These are phyloP conservation scores for Oryzias javanicus DNA, from an alignment of 2,113 vertebrate genomes.

Conservation along the genomic window DNA sequence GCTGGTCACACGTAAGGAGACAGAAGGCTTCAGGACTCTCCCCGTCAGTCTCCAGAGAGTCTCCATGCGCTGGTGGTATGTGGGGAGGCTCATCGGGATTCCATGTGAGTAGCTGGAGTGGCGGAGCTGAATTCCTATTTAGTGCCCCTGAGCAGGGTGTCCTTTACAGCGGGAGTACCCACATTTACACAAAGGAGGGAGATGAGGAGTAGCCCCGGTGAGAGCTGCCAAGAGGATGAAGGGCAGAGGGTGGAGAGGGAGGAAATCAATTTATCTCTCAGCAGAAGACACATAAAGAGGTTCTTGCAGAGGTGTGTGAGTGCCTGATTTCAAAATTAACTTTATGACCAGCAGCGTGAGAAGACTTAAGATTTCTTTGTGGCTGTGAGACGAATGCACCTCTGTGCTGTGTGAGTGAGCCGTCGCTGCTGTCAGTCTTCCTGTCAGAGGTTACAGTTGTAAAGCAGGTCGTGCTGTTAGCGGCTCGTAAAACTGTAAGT, in stretches of 20 bases:
- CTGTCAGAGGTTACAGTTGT: constrained; percentile 20
- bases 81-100: constrained; percentile 32
- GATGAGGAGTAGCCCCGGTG: constrained; percentile 42
- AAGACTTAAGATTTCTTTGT: constrained; percentile 8
- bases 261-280: constrained; percentile 40
- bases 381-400: background rate
- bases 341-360: background rate
- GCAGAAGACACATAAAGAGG: constrained; percentile 7
- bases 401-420: constrained; percentile 27
- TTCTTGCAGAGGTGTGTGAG: background rate
- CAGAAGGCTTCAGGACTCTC: background rate
- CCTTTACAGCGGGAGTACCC: constrained; percentile 58
- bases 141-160: constrained; percentile 46
- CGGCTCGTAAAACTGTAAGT: constrained; percentile 1
- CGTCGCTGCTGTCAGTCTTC: constrained; percentile 23
- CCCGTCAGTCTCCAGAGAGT: constrained; percentile 6
- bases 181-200: constrained; percentile 52
- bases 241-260: constrained; percentile 1
- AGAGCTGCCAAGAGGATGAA: constrained; percentile 19
- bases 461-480: constrained; percentile 18
- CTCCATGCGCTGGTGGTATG: constrained; percentile 5
- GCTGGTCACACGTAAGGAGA: constrained; percentile 19
- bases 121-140: constrained; percentile 33
- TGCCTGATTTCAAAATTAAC: constrained; percentile 7
- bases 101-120: constrained; percentile 27